Base-by-base conservation (phyloP, 2,113 vertebrate genomes). In the Dolichallabes microphthalmus region DNA sequence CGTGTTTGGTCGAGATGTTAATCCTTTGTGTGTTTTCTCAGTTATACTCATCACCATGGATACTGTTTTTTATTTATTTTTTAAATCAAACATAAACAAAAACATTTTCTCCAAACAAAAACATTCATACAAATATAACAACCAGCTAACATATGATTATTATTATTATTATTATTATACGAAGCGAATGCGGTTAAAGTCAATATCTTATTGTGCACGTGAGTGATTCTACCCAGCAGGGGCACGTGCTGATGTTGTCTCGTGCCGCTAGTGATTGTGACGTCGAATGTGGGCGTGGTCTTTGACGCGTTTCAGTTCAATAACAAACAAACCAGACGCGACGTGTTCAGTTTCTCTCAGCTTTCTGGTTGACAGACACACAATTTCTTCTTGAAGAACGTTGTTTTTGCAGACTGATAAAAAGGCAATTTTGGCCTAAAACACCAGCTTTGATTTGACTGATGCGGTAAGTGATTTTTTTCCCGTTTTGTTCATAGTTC, bases 161-260 rank as follows among this genome's bases (percentile, higher is more conserved):
- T 20, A 60, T 60, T 19, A 19, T 22, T n/a, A n/a, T n/a, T n/a
- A 60, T 22, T 22, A 22, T 57, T 57, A 57, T 57, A 69, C 8
- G 2, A 11, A 30, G 12, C 17, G 0, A 19, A 58, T 4, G 14
- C 55, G 22, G 7, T 63, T 63, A 63, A 10, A 63, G 10, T 25
- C 19, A n/a, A 9, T 25, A 10, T 7, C 22, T 61, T 61, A 25
- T 22, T 4, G 27, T 57, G 15, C n/a, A 27, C 11, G n/a, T 17
- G 50, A 19, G 27, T 35, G 22, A 55, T 19, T 20, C 58, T 30
- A 6, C 55, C 30, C 30, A 58, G 30, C 55, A 35, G 55, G 17
- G 76, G 53, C 74, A 55, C 76, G 76, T 77, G 53, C 53, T 58
- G 76, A 32, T 58, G 76, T 77, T 30, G 75, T 77, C 73, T 75